phyloP scores from a whole-genome alignment of 2,797 vertebrate genomes.

The Myotis pilosus region DNA sequence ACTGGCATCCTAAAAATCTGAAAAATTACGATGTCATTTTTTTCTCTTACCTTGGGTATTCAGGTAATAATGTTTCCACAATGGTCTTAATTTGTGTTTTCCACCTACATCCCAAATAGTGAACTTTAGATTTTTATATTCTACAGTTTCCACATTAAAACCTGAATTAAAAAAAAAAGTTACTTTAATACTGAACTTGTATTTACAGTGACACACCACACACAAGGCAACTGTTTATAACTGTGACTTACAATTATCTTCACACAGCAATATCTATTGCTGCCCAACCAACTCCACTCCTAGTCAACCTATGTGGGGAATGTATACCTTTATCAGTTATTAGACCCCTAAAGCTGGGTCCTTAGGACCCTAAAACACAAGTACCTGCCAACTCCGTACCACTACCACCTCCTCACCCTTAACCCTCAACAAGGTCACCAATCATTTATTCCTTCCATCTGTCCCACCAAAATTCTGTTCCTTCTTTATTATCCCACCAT shows the following conservation, averaged over 20 bases:
- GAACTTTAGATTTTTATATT: conserved; percentile 99
- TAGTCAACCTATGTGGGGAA: neutral
- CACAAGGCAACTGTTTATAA: conserved; percentile 7
- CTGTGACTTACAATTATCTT: conserved; percentile 24
- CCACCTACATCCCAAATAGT: conserved; percentile 99
- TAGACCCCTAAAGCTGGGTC: neutral
- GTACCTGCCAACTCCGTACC: neutral
- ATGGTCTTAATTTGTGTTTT: conserved; percentile 96
- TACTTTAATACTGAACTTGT: conserved; percentile 60
- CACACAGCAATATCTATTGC: neutral
- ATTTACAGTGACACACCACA: conserved; percentile 50
- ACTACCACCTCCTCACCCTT: neutral
- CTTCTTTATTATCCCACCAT: neutral
- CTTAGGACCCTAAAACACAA: neutral
- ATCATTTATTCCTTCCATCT: neutral
- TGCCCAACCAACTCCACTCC: neutral
- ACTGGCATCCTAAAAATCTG: conserved; percentile 15
- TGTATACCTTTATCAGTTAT: neutral
- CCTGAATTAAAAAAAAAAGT: conserved; percentile 83
- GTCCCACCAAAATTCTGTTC: neutral
- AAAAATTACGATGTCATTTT: conserved; percentile 37
- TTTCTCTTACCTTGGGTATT: conserved; percentile 95
- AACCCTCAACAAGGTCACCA: neutral
- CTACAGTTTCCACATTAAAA: conserved; percentile 99
- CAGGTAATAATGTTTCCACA: conserved; percentile 99